phyloP scores from a whole-genome alignment of 2,113 vertebrate species.

The Electrona antarctica region DNA sequence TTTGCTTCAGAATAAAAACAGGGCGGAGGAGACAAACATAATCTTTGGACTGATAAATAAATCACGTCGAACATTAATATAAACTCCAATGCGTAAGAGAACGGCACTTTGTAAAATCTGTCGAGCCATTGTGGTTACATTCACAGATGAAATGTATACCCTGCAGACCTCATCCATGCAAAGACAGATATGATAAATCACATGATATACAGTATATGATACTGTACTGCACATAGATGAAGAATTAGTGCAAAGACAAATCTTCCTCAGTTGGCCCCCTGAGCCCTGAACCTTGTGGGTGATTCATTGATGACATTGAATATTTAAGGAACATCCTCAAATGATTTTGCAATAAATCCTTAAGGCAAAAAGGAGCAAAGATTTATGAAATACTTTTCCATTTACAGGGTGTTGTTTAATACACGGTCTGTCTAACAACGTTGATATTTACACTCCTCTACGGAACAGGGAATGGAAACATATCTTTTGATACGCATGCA shows the following conservation, averaged over 20 bases:
- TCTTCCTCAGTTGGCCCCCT: slow-evolving; percentile 21
- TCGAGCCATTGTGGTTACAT: slow-evolving; percentile 20
- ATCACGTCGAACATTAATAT: slow-evolving; percentile 38
- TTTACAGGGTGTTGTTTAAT: slow-evolving; percentile 25
- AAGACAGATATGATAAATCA: slow-evolving; percentile 57
- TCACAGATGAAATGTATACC: slow-evolving; percentile 31
- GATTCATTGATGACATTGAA: slow-evolving; percentile 60
- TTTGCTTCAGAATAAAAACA: slow-evolving; percentile 43
- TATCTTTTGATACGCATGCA: slow-evolving; percentile 12
- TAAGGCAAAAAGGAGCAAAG: slow-evolving; percentile 47
- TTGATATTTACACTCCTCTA: slow-evolving; percentile 50
- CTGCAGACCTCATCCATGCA: slow-evolving; percentile 11
- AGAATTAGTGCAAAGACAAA: slow-evolving; percentile 58
- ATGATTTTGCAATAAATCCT: slow-evolving; percentile 44
- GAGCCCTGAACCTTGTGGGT: slow-evolving; percentile 26
- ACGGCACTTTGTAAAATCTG: slow-evolving; percentile 20
- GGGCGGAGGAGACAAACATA: slow-evolving; percentile 11
- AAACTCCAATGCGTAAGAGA: slow-evolving; percentile 21
- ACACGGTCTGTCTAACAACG: slow-evolving; percentile 37
- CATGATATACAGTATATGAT: slow-evolving; percentile 25
- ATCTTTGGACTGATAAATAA: slow-evolving; percentile 43
- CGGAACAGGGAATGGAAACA: slow-evolving; percentile 24
- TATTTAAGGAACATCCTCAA: slow-evolving; percentile 22
- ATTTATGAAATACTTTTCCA: slow-evolving; percentile 49
- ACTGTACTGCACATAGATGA: slow-evolving; percentile 40